A percentile compares a stretch with the other conserved stretches of the same genome.
Conservation (phyloP, 2,888 invertebrate species). For the Camptogramma bilineatum region DNA sequence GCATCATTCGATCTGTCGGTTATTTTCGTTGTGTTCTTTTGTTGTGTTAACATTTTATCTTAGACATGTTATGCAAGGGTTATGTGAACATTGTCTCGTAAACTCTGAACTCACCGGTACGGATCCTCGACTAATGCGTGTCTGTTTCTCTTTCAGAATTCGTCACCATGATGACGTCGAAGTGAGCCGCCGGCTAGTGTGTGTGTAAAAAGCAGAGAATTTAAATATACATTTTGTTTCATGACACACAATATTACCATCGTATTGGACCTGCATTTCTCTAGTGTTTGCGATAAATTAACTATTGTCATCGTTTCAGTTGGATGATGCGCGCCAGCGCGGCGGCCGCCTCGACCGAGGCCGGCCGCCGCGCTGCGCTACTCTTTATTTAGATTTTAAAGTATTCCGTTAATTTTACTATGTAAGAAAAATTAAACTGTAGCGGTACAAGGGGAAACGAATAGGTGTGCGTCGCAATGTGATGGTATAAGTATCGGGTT, state of each 20-base stretch:
- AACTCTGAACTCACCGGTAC: conserved; percentile 1
- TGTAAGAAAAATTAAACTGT: conserved; percentile 79
- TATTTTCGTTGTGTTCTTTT: conserved; percentile 65
- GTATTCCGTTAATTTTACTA: conserved; percentile 85
- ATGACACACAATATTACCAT: conserved; percentile 87
- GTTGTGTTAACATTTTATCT: conserved; percentile 63
- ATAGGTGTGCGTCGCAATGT: conserved; percentile 79
- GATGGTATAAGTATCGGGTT: conserved; percentile 69
- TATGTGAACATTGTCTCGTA: conserved; percentile 46
- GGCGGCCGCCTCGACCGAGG: conserved; percentile 47
- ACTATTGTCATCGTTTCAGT: conserved; percentile 84
- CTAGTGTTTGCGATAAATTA: conserved; percentile 86
- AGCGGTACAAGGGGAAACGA: conserved; percentile 80
- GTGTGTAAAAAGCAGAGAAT: conserved; percentile 86
- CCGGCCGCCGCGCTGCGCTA: conserved; percentile 55
- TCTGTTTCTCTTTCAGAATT: conserved; percentile 90
- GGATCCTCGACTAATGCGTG: conserved; percentile 47
- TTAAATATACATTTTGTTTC: conserved; percentile 87
- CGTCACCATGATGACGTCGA: conserved; percentile 99
- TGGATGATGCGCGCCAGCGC: conserved; percentile 62
- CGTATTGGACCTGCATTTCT: conserved; percentile 87
- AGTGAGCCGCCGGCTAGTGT: conserved; percentile 93
- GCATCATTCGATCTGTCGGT: conserved; percentile 74
- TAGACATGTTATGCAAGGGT: conserved; percentile 61
- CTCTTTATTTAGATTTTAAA: conserved; percentile 82